Evolutionary conservation across 2,113 vertebrate genomes (phyloP).

Genomic region (Spheniscus mendiculus): DNA sequence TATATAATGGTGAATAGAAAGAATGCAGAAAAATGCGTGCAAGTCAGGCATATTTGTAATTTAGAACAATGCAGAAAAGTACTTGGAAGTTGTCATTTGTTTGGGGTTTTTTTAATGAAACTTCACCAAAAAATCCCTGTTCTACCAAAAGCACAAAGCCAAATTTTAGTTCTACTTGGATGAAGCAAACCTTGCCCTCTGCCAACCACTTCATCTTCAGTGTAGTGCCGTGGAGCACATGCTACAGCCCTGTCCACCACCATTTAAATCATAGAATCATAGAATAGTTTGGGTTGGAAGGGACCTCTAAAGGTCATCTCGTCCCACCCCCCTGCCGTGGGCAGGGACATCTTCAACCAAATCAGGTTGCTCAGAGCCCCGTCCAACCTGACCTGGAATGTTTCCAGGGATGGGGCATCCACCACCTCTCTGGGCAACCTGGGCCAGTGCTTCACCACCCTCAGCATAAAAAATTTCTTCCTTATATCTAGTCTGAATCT

Average conservation of each 20-base stretch:
- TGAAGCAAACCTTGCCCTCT: background rate
- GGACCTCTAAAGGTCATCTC: no score
- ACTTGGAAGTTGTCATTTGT: background rate
- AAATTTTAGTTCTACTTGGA: background rate
- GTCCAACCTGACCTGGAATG: no score
- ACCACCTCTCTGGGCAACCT: no score
- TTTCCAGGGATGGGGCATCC: no score
- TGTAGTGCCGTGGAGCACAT: rapidly evolving
- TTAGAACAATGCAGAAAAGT: background rate
- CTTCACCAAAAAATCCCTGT: background rate
- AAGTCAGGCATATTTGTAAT: background rate
- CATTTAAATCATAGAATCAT: background rate
- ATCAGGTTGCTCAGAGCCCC: no score
- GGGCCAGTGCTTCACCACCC: no score
- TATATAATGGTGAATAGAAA: background rate
- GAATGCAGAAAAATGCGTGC: background rate
- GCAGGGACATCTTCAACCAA: no score
- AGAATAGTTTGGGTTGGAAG: no score
- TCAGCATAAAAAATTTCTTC: no score
- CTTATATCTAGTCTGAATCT: no score
- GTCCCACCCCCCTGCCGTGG: no score
- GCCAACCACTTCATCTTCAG: background rate
- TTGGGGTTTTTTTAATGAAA: background rate
- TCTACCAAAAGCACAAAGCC: background rate
- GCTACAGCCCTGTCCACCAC: background rate